Conservation (phyloP, 2,797 vertebrate genomes). For the Otolemur crassicaudatus region DNA sequence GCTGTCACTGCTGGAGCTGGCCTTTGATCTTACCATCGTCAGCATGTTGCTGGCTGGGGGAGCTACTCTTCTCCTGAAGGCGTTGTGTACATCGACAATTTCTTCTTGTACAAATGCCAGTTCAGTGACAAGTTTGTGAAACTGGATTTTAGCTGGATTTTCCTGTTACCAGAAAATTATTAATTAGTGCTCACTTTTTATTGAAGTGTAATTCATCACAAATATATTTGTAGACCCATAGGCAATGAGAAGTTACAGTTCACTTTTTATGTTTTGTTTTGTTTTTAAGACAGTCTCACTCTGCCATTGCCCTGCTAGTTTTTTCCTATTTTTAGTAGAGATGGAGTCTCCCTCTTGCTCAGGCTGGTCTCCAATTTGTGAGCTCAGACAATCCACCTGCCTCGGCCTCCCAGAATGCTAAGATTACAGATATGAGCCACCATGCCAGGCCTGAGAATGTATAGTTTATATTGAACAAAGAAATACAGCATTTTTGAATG, state of each 20-base stretch:
- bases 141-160: not conserved
- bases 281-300: too few species aligned
- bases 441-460: not conserved
- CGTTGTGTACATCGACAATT: slow-evolving; percentile 83
- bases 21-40: slow-evolving; percentile 82
- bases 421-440: too few species aligned
- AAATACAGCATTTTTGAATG: not conserved
- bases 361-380: too few species aligned
- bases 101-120: slow-evolving; percentile 55
- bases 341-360: too few species aligned
- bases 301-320: too few species aligned
- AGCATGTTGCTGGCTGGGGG: slow-evolving; percentile 85
- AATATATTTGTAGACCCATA: not conserved
- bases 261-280: too few species aligned
- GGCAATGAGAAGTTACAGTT: not conserved
- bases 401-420: too few species aligned
- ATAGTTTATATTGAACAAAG: not conserved
- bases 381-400: too few species aligned
- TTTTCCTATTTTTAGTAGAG: too few species aligned
- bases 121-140: not conserved
- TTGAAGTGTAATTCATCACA: not conserved
- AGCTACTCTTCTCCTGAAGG: slow-evolving; percentile 77
- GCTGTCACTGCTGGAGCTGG: fast-evolving
- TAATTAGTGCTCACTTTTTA: slow-evolving; percentile 1
- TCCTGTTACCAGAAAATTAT: slow-evolving; percentile 47